Base-by-base conservation (phyloP, 2,888 invertebrate species). In the Imbricaverruca yamaguchii region DNA sequence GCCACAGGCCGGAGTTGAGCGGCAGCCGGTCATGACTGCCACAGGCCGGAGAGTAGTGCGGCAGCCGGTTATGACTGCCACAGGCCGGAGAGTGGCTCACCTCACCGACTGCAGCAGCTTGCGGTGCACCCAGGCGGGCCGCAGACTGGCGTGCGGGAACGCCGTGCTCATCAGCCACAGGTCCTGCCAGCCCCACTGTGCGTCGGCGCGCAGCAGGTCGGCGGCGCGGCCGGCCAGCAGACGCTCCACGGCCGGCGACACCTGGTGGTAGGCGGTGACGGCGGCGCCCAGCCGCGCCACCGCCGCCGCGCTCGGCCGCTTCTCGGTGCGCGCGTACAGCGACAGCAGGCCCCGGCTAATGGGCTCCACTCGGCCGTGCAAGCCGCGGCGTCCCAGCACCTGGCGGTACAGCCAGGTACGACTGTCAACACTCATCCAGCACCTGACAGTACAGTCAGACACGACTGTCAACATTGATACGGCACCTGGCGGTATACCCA, bases 181-280 rank as follows among this genome's bases (percentile, higher is more conserved):
- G 18, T 74, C 18, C 10, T 21, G 21, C 18, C 10, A 21, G 12
- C 11, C 15, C 9, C 21, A 15, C 39, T 25, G 39, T 23, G 21
- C 6, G 39, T 69, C 69, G 15, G 23, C 23, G 21, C 0, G 18
- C 21, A 74, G 39, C 53, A 74, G 74, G 21, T 23, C 74, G 53
- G 53, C 53, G 18, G 74, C 74, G 55, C 74, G 74, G 55, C n/a
- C 53, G 53, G 55, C 55, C 21, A 74, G 53, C 74, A 74, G 74
- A 21, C 74, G 53, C 74, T 74, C 74, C 21, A 74, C 55, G 53
- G 74, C 53, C 74, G 74, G 74, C 53, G 74, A 21, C 74, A 55
- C 74, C 74, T 74, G 55, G 53, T 21, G 53, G 18, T 39, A 55
- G 21, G 55, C 74, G 2, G 53, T 53, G 21, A 55, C 74, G 74